Evolutionary conservation across 2,113 vertebrate genomes (phyloP).

Genomic region (Phaethornis superciliosus): DNA sequence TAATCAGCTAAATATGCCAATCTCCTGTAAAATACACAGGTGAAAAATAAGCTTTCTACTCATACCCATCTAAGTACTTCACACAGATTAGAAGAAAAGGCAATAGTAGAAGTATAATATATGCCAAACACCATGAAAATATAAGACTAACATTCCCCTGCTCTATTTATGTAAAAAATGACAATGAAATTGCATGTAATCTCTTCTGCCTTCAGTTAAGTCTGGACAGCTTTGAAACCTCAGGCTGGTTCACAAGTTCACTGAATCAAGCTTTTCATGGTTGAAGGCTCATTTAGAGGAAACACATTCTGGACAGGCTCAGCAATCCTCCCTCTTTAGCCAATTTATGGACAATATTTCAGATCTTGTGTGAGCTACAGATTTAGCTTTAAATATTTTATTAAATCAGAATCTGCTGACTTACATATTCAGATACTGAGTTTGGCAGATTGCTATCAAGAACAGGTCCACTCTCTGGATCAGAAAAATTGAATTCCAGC

Average conservation of each 20-base stretch:
- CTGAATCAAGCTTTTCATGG: background rate
- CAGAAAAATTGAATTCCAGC: constrained; percentile 85
- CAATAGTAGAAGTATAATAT: background rate
- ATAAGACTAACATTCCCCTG: background rate
- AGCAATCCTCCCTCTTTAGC: background rate
- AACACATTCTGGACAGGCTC: background rate
- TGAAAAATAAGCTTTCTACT: background rate
- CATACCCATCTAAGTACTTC: background rate
- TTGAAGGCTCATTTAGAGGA: background rate
- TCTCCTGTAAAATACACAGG: background rate
- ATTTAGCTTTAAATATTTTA: background rate
- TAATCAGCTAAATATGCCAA: background rate
- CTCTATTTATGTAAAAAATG: background rate
- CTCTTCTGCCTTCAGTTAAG: background rate
- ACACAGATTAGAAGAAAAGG: background rate
- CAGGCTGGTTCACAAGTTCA: background rate
- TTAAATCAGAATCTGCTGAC: constrained; percentile 27
- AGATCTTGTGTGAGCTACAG: background rate
- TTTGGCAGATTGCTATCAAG: constrained; percentile 86
- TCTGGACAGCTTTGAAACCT: background rate
- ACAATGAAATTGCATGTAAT: background rate
- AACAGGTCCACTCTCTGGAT: constrained; percentile 88
- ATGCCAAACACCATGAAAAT: background rate
- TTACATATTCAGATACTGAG: constrained; percentile 88
- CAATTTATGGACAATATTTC: background rate